Evolutionary conservation across 2,888 invertebrate genomes (phyloP).

Genomic region (Mactromeris polynyma): DNA sequence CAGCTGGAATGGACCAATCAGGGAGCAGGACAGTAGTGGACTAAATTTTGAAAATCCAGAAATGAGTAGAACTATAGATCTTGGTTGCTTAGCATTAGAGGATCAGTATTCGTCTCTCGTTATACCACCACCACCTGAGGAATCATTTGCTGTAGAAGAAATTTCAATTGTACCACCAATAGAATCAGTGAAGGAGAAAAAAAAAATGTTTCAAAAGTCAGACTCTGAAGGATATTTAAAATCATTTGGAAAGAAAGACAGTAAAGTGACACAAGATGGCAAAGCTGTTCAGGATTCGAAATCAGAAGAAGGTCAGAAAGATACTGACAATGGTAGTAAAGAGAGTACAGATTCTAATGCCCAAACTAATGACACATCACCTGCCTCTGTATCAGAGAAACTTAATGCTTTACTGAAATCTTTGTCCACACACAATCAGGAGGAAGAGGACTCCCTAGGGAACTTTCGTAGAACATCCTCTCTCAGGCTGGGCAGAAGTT

Average conservation of each 20-base stretch:
- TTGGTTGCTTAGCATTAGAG: conserved; percentile 66
- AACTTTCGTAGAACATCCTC: conserved; percentile 73
- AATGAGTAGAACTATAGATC: conserved; percentile 64
- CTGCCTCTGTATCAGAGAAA: conserved; percentile 82
- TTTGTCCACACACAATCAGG: conserved; percentile 71
- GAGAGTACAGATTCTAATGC: conserved; percentile 21
- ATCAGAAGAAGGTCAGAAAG: neutral
- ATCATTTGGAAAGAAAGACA: conserved; percentile 32
- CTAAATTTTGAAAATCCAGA: conserved; percentile 55
- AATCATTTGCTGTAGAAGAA: conserved; percentile 71
- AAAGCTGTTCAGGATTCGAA: conserved; percentile 13
- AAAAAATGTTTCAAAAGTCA: conserved; percentile 63
- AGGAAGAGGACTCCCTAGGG: conserved; percentile 58
- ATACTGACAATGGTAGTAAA: neutral
- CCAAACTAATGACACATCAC: conserved; percentile 72
- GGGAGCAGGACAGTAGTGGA: conserved; percentile 41
- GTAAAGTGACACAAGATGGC: neutral
- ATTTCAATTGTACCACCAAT: conserved; percentile 81
- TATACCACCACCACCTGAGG: conserved; percentile 80
- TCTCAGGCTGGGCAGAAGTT: conserved; percentile 63
- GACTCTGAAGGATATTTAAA: conserved; percentile 39
- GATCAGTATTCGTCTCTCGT: conserved; percentile 81
- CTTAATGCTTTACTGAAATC: conserved; percentile 80
- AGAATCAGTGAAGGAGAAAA: conserved; percentile 66
- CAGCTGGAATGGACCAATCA: conserved; percentile 63